Percentiles rank a stretch among this genome's conserved stretches.
These are phyloP conservation scores for Argyrosomus japonicus DNA, from an alignment of 2,113 vertebrate genomes.

Conservation along the genomic window DNA sequence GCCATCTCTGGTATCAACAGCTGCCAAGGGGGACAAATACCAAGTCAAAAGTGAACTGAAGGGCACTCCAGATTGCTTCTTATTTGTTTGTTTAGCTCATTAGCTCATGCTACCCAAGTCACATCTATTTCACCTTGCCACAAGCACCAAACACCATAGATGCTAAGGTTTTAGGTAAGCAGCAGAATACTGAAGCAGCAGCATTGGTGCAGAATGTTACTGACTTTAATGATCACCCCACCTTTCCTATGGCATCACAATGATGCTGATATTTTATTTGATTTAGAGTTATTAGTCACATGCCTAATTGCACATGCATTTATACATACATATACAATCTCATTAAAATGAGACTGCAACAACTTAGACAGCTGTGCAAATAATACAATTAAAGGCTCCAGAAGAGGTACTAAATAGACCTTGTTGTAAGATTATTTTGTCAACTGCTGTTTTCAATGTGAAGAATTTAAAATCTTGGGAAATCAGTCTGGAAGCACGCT, in stretches of 20 bases:
- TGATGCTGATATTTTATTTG: too few relatives aligned
- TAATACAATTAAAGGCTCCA: background rate
- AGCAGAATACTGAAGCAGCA: background rate
- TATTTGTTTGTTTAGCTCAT: constrained; percentile 51
- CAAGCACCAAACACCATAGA: background rate
- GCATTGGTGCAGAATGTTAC: background rate
- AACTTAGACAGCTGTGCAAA: background rate
- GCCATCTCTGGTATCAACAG: constrained; percentile 54
- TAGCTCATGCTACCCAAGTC: constrained; percentile 24
- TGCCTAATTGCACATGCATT: too few relatives aligned
- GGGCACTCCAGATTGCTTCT: constrained; percentile 31
- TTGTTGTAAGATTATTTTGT: background rate
- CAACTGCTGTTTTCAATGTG: background rate
- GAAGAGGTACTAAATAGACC: background rate
- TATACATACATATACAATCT: too few relatives aligned
- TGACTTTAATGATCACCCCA: background rate
- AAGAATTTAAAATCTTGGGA: background rate
- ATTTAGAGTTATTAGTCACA: too few relatives aligned
- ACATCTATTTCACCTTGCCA: constrained; percentile 28
- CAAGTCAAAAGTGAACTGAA: constrained; percentile 50
- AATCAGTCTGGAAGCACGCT: background rate
- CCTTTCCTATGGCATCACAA: background rate
- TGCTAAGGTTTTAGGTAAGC: background rate
- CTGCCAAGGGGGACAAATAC: constrained; percentile 54
- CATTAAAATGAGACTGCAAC: too few relatives aligned